Base-by-base conservation (phyloP, 2,888 invertebrate genomes). In the Calliscelio sp. region DNA sequence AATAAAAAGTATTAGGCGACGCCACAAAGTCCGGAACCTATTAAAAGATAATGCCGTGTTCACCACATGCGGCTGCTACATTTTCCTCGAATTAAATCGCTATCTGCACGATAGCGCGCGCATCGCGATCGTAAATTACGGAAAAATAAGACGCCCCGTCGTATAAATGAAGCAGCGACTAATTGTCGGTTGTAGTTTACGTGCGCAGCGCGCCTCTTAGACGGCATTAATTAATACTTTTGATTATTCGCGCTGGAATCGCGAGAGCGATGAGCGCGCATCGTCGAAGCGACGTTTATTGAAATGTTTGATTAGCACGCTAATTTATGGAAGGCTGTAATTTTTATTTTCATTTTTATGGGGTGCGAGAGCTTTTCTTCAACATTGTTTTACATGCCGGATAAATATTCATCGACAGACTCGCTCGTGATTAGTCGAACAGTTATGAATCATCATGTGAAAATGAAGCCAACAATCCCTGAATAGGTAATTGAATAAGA, bases 21-120 rank as follows among this genome's bases (percentile, higher is more conserved):
- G 81, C 78, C 77, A 66, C 86, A 82, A 86, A 80, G 84, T 83
- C 86, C 86, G 86, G 86, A 86, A 86, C 82, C 86, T 86, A 86
- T 86, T 84, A 86, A 78, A 81, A 86, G 83, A 86, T 86, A 86
- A 86, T 86, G 81, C 85, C 71, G 51, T 55, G 71, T 53, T 77
- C 78, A 41, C 81, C 79, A 80, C 78, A 81, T 68, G 59, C 66
- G 84, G 71, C 70, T 73, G 59, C n/a, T 68, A 66, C 74, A 35
- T 81, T 85, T 85, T 85, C 81, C 81, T 85, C 81, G 81, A 81
- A 81, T 85, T 85, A 85, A 85, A 85, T 85, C 84, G 57, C 77
- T 81, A 85, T 81, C 81, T 81, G 74, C 81, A 74, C 68, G 68
- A 81, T 78, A 71, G 65, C 73, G 73, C 71, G 77, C 77, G 57